Evolutionary conservation across 1,140 invertebrate genomes (phyloP).

Genomic region (Brachionus plicatilis): DNA sequence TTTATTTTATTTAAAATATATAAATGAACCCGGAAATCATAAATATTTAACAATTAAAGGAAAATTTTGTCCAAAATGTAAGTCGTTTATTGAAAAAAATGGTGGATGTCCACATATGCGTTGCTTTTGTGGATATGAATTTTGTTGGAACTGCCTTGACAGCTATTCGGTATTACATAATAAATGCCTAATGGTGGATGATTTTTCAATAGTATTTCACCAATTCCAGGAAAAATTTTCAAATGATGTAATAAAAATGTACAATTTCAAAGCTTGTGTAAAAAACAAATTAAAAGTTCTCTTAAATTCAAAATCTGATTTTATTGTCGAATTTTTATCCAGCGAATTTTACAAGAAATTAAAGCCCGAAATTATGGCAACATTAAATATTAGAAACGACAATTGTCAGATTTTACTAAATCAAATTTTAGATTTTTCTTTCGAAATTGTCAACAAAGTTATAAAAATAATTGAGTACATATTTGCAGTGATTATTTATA

Average conservation of each 20-base stretch:
- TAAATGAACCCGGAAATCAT: not conserved
- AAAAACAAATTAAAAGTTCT: not conserved
- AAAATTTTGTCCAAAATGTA: slow-evolving; percentile 19
- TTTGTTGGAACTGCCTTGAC: slow-evolving; percentile 3
- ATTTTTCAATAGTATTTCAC: not conserved
- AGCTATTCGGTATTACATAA: not conserved
- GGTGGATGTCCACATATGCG: slow-evolving; percentile 9
- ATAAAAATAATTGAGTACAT: not conserved
- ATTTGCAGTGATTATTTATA: not conserved
- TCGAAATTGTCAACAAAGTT: not conserved
- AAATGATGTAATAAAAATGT: not conserved
- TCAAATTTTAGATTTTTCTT: not conserved
- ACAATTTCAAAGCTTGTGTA: not conserved
- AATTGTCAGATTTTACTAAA: not conserved
- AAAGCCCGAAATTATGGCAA: not conserved
- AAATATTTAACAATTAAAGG: not conserved
- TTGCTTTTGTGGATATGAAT: not conserved
- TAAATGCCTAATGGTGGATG: not conserved
- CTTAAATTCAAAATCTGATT: not conserved
- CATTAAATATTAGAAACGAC: not conserved
- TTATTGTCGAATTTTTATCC: not conserved
- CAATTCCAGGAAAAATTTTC: not conserved
- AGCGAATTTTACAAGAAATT: not conserved
- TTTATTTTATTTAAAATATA: not conserved
- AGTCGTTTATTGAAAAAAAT: not conserved